Base-by-base conservation (phyloP, 2,888 invertebrate species). In the Macaria liturata region DNA sequence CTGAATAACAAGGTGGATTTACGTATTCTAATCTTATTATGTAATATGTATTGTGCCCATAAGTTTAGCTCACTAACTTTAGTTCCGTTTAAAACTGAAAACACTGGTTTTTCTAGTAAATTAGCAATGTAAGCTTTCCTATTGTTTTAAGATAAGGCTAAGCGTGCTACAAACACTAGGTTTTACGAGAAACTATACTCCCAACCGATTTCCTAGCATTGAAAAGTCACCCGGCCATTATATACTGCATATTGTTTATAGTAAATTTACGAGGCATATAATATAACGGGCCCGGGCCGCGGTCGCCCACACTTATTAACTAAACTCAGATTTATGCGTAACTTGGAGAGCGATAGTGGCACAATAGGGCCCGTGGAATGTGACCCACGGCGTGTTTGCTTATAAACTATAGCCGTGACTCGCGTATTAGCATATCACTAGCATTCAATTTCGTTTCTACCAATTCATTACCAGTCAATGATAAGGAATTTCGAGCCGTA, bases 221-320 rank as follows among this genome's bases (percentile, higher is more conserved):
- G 52, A 59, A 59, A 57, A 60, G 62, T 66, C 61, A 47, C 46
- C 46, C 48, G 47, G 31, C 49, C 46, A 53, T 61, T 52, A 58
- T 58, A 46, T 46, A 49, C 53, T 53, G 42, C 46, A 70, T 73
- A 74, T 68, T 64, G 58, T 59, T 62, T 62, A 67, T 46, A 59
- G 69, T 6, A 7, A 78, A 80, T 83, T 79, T 81, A 83, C 78
- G 74, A 70, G 52, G 69, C 65, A 74, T 75, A 74, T 75, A 71
- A 69, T 62, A 66, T 76, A 84, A 84, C 85, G 79, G 81, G 78
- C 81, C 76, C 77, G 82, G 84, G 75, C 77, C 78, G 78, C 74
- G 81, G 80, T 76, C 90, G 85, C 91, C 91, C 84, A 91, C 90
- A 81, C 84, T 80, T 84, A 85, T 85, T 86, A 89, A 88, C 84